Evolutionary conservation across 2,888 invertebrate species (phyloP), one percentile per base, ranked within the genome.

Genomic region (Callyntrura guangdongensis): DNA sequence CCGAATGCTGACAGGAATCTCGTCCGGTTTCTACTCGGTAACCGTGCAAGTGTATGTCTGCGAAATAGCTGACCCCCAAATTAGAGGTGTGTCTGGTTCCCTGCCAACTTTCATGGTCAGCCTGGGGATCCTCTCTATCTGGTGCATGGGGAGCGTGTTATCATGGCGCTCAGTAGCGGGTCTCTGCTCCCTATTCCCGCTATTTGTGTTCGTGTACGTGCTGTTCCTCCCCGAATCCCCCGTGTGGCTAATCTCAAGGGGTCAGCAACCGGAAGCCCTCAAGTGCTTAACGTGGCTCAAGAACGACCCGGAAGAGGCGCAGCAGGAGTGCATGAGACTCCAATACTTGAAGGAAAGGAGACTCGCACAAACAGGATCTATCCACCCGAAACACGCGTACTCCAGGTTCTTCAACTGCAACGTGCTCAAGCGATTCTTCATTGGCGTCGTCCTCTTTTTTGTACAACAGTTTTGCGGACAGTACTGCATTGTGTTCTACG

Each of bases 31-130:
- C 87, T 94, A 93, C 82, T 92, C 93, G 5, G 92, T 93, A 1
- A 91, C 93, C 8, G 94, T 94, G 20, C 94, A 94, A 79, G 94
- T 94, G 45, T 94, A 94, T 64, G 91, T 94, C 20, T 93, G 93
- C 67, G 94, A 94, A 87, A 93, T 94, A 22, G 93, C 92, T 1
- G 93, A 93, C n/a, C 93, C 93, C 0, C 86, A 91, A 56, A 81
- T 94, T 11, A 53, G 94, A 49, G 93, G 93, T 20, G 92, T 92
- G 12, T 91, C 92, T 0, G 94, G 94, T 1, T 92, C 93, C n/a
- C 86, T 93, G 2, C 94, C 94, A 22, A 92, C 93, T 0, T 89
- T 93, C 9, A 94, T 93, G 94, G 94, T 94, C 11, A 85, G 91
- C 11, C 82, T 93, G 9, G 94, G 94, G 12, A 94, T 94, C 56